Base-by-base conservation (phyloP, 2,797 vertebrate species). In the Dendrocincla tyrannina region DNA sequence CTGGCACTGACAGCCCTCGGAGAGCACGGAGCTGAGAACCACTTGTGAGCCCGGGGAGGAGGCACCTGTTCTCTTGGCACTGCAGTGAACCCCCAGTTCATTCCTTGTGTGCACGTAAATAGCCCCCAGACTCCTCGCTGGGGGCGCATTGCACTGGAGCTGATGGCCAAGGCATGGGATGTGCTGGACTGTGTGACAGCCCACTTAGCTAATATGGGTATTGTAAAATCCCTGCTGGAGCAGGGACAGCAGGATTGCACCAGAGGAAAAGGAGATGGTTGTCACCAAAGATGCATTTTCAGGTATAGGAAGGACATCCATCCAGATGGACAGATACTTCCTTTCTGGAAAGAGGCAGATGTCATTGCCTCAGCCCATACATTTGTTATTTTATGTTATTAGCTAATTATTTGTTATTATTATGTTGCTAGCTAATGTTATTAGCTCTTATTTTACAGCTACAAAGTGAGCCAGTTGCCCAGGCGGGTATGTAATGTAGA, bases 21-120 rank as follows among this genome's bases (percentile, higher is more conserved):
- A 64, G 59, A 79, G 15, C 0, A n/a, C 18, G 3, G 47, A 35
- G 70, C 84, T 63, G 53, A 60, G 68, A 78, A 11, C 63, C 5
- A 5, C 75, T 93, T 50, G 53, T n/a, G 68, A 78, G 60, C 79
- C 46, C 0, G 0, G 49, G n/a, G 20, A 55, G 37, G 66, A 76
- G 91, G 47, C 79, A 85, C 87, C 85, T 93, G 93, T 87, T 94
- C 30, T 1, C 84, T 95, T 89, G 94, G 90, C 50, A 2, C 64
- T 11, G 75, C 46, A 47, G 22, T 5, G 44, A 93, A 4, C 58
- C 42, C 25, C 37, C 50, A 2, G 0, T 75, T 92, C 13, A 23
- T 69, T 82, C 73, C 63, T 63, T 28, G 0, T 7, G 23, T 55
- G 62, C 50, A 63, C 60, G 47, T 20, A 37, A 84, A 53, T 47